Base-by-base conservation (phyloP, 1,140 invertebrate genomes). In the Diorhabda elongata region DNA sequence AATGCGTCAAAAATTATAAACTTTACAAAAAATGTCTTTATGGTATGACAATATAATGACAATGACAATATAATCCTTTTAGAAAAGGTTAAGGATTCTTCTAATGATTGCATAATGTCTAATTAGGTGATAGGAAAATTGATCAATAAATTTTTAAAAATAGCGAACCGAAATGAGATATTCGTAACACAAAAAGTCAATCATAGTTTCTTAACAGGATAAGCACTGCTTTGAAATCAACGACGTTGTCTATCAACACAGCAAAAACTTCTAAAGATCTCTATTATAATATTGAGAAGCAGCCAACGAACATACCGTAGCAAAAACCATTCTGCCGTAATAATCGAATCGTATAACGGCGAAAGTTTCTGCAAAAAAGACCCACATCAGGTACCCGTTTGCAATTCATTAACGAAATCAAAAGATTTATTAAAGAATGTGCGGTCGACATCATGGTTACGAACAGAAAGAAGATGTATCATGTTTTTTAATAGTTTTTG, bases 351-450 rank as follows among this genome's bases (percentile, higher is more conserved):
- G 47, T 52, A 52, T 52, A 52, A 52, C 47, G 47, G 47, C 47
- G 47, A 52, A 52, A n/a, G 47, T 52, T 52, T 52, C 47, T 52
- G 47, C 47, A 52, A 52, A 52, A 52, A 52, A 52, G 47, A 52
- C 47, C 47, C 47, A 52, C 47, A 52, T 52, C 47, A 52, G 47
- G 47, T 52, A 6, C n/a, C 6, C 47, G 47, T 52, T 52, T 52
- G 47, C 47, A 52, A 52, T 52, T 52, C 47, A 52, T 52, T 52
- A 52, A n/a, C 47, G 47, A 52, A 52, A 52, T 52, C 47, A 8
- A 52, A 45, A 26, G 47, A 64, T 42, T 47, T 64, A 64, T 64
- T 61, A 42, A 41, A 61, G 11, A 61, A 61, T 41, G 11, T 61
- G 26, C 42, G 59, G 26, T 43, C 42, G 26, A 61, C 59, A 42